Percentiles rank a stretch among this genome's conserved stretches.
Conservation (phyloP, 2,888 invertebrate species). For the Torymus tubicola region DNA sequence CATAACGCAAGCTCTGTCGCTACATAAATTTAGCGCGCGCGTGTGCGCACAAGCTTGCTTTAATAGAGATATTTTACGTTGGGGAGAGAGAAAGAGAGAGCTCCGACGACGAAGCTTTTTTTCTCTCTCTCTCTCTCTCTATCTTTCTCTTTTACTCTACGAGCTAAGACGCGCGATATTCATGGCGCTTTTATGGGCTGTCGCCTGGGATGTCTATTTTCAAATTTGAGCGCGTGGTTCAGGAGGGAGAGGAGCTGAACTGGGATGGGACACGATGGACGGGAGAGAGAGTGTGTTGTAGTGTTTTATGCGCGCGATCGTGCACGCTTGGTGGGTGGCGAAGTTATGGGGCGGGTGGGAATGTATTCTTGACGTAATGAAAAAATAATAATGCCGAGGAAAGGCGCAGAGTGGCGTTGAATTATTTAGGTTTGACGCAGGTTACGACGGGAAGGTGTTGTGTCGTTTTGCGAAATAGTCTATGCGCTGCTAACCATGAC, state of each 20-base stretch:
- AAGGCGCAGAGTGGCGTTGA: neutral
- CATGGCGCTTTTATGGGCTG: slow-evolving; percentile 33
- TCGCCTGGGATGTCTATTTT: neutral
- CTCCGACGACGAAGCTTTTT: neutral
- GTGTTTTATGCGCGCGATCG: no score
- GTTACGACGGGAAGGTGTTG: no score
- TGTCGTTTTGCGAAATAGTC: no score
- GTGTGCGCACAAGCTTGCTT: slow-evolving; percentile 20
- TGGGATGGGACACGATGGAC: no score
- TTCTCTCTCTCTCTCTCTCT: neutral
- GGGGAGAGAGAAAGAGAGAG: no score
- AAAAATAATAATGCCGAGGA: neutral
- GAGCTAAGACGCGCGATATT: slow-evolving; percentile 18
- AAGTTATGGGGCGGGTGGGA: no score
- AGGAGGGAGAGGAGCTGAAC: no score
- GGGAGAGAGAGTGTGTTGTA: no score
- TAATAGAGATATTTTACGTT: slow-evolving; percentile 52
- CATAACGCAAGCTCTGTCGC: slow-evolving; percentile 12
- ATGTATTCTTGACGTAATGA: no score
- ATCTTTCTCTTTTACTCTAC: neutral
- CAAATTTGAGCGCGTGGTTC: neutral
- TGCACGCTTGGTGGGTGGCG: no score
- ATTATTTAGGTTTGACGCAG: no score
- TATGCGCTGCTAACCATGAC: no score
- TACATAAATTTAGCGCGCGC: slow-evolving; percentile 42